Conservation (phyloP, 2,113 vertebrate species). For the Centropristis striata region DNA sequence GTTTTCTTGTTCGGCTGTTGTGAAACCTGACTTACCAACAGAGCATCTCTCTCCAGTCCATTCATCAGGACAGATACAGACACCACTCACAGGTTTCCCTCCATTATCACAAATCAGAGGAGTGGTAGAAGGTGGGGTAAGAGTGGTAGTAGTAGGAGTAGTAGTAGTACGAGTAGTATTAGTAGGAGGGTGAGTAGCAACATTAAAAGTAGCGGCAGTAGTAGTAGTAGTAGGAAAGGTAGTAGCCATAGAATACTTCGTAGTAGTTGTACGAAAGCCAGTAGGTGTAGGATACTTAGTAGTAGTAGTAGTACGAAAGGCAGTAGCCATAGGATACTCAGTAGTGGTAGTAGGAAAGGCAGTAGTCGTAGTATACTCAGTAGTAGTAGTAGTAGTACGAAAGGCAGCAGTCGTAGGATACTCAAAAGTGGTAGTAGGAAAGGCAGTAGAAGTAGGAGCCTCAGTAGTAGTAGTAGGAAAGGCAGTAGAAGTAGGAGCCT, state of each 20-base stretch:
- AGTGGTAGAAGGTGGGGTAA: background rate
- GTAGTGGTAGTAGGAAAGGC: background rate
- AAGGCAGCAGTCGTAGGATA: rapidly evolving
- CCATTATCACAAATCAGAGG: slow-evolving; percentile 40
- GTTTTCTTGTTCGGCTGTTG: background rate
- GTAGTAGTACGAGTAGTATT: background rate
- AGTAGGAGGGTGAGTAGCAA: rapidly evolving
- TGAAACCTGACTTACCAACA: slow-evolving; percentile 1
- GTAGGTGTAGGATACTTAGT: background rate
- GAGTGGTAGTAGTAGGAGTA: background rate
- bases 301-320: background rate
- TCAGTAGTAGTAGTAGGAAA: background rate
- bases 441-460: rapidly evolving
- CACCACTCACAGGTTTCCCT: background rate
- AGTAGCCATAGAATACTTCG: background rate
- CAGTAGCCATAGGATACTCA: too few species aligned
- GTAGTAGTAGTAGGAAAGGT: too few species aligned
- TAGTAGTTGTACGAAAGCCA: background rate
- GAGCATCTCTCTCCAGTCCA: slow-evolving; percentile 61
- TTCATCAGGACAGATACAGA: slow-evolving; percentile 67
- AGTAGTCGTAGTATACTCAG: rapidly evolving
- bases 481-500: background rate
- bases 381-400: background rate
- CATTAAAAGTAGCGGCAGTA: rapidly evolving
- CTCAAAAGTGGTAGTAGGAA: background rate